Evolutionary conservation across 2,113 vertebrate species (phyloP), one percentile per base, ranked within the genome.

Genomic region (Semicossyphus pulcher): DNA sequence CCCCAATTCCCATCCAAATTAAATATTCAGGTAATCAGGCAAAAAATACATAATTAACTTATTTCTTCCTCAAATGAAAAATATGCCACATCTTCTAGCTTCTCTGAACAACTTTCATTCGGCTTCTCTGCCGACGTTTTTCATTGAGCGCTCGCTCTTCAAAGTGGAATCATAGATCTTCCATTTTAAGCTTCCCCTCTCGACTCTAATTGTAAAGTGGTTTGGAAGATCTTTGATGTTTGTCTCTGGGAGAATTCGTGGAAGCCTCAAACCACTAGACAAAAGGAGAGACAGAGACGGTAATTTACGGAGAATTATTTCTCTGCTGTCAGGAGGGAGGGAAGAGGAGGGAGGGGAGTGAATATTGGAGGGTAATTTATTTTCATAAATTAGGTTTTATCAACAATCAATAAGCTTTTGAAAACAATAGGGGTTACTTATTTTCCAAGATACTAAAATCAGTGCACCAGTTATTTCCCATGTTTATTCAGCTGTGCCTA

Each of bases 161-260:
- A 87, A 89, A 91, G 89, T 37, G 47, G 28, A 83, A 72, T 72
- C 47, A 47, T 45, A 60, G 34, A 78, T 88, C 56, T 72, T 82
- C 52, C 31, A 73, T 85, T 84, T 87, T 80, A 86, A 81, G 86
- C 84, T 80, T 67, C 68, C 72, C 52, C 20, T 74, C 76, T 80
- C 48, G 15, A 11, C 49, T 77, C 65, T 91, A 91, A 91, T 89
- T 89, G 80, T 80, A 63, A 84, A 91, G 85, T 86, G 74, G 75
- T 83, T 89, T 88, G 68, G 78, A 81, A 51, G 57, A 85, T 73
- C 85, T 91, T 89, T 92, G 86, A 92, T 92, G 91, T 91, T 89
- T 86, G 85, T 83, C 72, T 89, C 85, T 52, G 25, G 53, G 78
- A 89, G 84, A 85, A 74, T 84, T 77, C 5, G 32, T 8, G 9